phyloP scores from a whole-genome alignment of 2,797 vertebrate species.

The Catostomus latipinnis region DNA sequence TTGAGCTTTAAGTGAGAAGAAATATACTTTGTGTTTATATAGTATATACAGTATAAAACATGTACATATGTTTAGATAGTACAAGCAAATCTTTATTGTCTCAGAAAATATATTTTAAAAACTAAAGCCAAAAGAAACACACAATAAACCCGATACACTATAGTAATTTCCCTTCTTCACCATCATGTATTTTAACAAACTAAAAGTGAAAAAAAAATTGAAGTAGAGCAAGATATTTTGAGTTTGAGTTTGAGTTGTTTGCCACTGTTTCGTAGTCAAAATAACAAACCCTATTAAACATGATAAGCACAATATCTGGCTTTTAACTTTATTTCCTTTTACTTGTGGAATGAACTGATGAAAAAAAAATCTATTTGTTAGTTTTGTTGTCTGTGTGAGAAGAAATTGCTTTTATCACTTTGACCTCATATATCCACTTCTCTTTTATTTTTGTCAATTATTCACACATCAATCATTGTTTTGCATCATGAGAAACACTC shows the following conservation, averaged over 20 bases:
- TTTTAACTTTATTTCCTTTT: neutral
- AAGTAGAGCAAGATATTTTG: neutral
- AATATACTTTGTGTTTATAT: too few relatives aligned
- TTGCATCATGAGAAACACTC: neutral
- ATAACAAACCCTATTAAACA: too few relatives aligned
- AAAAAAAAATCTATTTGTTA: neutral
- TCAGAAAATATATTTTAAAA: neutral
- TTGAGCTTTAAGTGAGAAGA: too few relatives aligned
- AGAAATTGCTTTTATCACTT: neutral
- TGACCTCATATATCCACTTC: neutral
- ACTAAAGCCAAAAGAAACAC: neutral
- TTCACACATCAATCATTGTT: slow-evolving; percentile 15
- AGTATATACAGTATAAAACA: too few relatives aligned
- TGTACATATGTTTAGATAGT: too few relatives aligned
- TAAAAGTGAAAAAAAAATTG: slow-evolving; percentile 18
- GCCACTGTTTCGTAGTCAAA: neutral
- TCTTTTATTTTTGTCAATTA: slow-evolving; percentile 27
- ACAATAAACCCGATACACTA: neutral
- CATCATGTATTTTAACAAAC: neutral
- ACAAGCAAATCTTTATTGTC: neutral
- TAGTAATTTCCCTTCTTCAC: neutral
- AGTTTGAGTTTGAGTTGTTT: neutral
- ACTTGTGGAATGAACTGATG: neutral
- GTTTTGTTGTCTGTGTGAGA: neutral
- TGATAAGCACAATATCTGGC: too few relatives aligned